phyloP scores from a whole-genome alignment of 2,797 vertebrate species.

The Chaunax sp. region DNA sequence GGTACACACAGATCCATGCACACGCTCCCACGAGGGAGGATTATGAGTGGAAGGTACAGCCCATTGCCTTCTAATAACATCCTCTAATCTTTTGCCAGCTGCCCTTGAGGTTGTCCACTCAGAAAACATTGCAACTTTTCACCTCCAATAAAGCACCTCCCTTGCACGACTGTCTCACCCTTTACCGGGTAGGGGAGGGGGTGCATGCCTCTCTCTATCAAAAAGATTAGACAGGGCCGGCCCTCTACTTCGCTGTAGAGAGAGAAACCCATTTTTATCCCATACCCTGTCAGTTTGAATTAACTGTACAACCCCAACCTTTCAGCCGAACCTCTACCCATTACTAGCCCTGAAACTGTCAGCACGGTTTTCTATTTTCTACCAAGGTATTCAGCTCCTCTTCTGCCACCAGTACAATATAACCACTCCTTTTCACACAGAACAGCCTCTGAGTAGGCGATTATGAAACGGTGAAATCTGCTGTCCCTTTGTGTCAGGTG shows the following conservation, averaged over 20 bases:
- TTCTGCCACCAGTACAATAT: slow-evolving; percentile 51
- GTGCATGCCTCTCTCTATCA: slow-evolving; percentile 60
- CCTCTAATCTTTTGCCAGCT: slow-evolving; percentile 77
- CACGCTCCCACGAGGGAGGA: slow-evolving; percentile 61
- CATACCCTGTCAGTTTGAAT: slow-evolving; percentile 74
- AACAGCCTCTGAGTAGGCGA: slow-evolving; percentile 44
- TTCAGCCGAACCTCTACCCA: slow-evolving; percentile 63
- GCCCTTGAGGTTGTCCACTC: slow-evolving; percentile 79
- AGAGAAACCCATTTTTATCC: slow-evolving; percentile 75
- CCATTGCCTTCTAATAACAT: slow-evolving; percentile 84
- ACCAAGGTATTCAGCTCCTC: slow-evolving; percentile 24
- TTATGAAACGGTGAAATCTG: slow-evolving; percentile 57
- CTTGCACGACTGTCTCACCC: slow-evolving; percentile 47
- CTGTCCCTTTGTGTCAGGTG: slow-evolving; percentile 46
- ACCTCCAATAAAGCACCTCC: slow-evolving; percentile 74
- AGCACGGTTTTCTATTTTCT: slow-evolving; percentile 60
- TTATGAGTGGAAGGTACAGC: slow-evolving; percentile 77
- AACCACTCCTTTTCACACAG: slow-evolving; percentile 45
- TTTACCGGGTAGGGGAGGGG: slow-evolving; percentile 37
- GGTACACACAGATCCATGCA: slow-evolving; percentile 38
- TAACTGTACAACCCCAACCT: slow-evolving; percentile 72
- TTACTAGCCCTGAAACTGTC: slow-evolving; percentile 54
- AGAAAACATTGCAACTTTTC: slow-evolving; percentile 81
- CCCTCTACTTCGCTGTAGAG: slow-evolving; percentile 63
- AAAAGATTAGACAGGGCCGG: slow-evolving; percentile 70